A percentile compares a stretch with the other conserved stretches of the same genome.
These are phyloP conservation scores for Eudasyphora cyanicolor DNA, from an alignment of 2,888 invertebrate genomes.

Conservation along the genomic window DNA sequence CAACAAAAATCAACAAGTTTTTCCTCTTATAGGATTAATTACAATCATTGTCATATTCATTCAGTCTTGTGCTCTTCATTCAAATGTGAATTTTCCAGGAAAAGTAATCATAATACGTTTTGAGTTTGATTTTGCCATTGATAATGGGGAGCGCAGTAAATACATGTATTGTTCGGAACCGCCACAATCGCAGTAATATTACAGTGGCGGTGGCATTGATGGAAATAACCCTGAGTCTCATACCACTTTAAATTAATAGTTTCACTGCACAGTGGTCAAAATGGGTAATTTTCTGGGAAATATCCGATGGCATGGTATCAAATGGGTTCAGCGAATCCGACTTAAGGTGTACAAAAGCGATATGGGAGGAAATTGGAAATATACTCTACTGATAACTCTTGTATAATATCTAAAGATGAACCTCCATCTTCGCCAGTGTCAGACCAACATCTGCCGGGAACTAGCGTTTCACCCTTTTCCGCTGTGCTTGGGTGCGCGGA, in stretches of 20 bases:
- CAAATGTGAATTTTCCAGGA: conserved; percentile 3
- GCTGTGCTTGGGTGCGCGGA: too few species aligned
- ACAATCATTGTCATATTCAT: conserved; percentile 34
- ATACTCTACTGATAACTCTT: too few species aligned
- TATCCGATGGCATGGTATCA: too few species aligned
- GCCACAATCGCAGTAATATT: not conserved
- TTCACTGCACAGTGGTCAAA: not conserved
- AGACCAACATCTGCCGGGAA: too few species aligned
- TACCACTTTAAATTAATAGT: conserved; percentile 6
- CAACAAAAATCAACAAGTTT: conserved; percentile 13
- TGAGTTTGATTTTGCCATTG: conserved; percentile 7
- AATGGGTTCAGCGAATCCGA: too few species aligned
- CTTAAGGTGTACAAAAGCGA: too few species aligned
- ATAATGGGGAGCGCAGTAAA: conserved; percentile 1
- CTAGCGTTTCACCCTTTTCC: too few species aligned
- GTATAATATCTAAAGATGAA: too few species aligned
- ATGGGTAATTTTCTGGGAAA: not conserved
- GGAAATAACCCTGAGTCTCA: conserved; percentile 3
- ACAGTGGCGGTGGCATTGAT: not conserved
- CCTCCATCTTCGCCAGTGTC: too few species aligned
- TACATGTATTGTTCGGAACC: not conserved
- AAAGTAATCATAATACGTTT: conserved; percentile 13
- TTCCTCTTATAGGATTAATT: conserved; percentile 46
- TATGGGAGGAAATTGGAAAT: too few species aligned
- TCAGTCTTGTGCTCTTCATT: not conserved